Base-by-base conservation (phyloP, 2,113 vertebrate genomes). In the Pomatostomus ruficeps region DNA sequence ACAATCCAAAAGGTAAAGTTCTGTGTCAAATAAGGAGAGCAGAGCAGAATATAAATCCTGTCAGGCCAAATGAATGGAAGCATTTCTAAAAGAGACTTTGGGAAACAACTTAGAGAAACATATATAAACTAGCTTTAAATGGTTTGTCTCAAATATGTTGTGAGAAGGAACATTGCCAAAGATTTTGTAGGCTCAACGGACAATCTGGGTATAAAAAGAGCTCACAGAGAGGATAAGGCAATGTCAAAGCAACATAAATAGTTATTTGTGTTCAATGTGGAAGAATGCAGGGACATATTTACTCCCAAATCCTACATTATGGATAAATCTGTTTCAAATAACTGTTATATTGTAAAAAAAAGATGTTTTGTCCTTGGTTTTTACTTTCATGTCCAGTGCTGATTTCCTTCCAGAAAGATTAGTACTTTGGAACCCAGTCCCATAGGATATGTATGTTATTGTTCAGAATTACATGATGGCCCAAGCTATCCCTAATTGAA, bases 231-330 rank as follows among this genome's bases (percentile, higher is more conserved):
- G 29, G 11, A n/a, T 61, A 55, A 52, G 7, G 9, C 22, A 57
- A 5, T 72, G 57, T 10, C 14, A 80, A 52, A 81, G 7, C 5
- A 70, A 28, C 2, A 4, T 16, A 79, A 67, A 17, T 62, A 71
- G 66, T 66, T 52, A 18, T n/a, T 88, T 65, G 19, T 52, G 17
- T 55, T 93, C 31, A 65, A 14, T 3, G 2, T 55, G 43, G 31
- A 79, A 57, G 40, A 63, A 51, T n/a, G 28, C 42, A 33, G 40
- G 26, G 11, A 25, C 0, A 0, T 58, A 49, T 45, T 84, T 8
- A 29, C 7, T 55, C 29, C 12, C 7, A 46, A 51, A 48, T 67
- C 11, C 9, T 80, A 12, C 1, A 1, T 48, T 62, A 48, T 33
- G 26, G 11, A 17, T 35, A 76, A 73, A 31, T 68, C 46, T 62